phyloP scores from a whole-genome alignment of 2,888 invertebrate species.

The Proisotoma minuta region DNA sequence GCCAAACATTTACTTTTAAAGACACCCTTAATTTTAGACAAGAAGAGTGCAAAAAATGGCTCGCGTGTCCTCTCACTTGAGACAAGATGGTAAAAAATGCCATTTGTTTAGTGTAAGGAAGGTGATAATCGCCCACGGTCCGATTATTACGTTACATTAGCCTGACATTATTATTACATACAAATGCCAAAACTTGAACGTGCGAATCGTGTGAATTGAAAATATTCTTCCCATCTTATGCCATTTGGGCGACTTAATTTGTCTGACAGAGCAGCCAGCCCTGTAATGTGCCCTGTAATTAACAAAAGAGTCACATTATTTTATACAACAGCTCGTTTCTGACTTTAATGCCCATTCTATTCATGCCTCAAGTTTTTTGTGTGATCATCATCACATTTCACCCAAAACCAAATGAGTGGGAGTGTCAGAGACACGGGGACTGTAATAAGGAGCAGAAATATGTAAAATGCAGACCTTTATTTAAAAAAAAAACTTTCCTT shows the following conservation, averaged over 20 bases:
- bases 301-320: too few species aligned
- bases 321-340: too few species aligned
- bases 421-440: neutral
- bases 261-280: slow-evolving; percentile 9
- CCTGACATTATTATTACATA: neutral
- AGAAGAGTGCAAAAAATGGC: neutral
- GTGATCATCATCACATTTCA: neutral
- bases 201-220: slow-evolving; percentile 3
- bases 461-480: neutral
- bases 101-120: too few species aligned
- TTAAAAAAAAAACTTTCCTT: neutral
- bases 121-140: slow-evolving; percentile 6
- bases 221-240: neutral
- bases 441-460: neutral
- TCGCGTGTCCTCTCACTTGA: slow-evolving; percentile 8
- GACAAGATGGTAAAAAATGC: neutral
- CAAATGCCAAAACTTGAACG: slow-evolving; percentile 13
- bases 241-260: slow-evolving; percentile 17
- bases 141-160: neutral
- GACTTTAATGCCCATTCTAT: too few species aligned
- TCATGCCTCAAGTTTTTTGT: too few species aligned
- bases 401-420: neutral
- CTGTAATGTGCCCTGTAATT: too few species aligned
- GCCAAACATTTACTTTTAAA: too few species aligned
- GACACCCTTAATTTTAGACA: too few species aligned